Base-by-base conservation (phyloP, 2,888 invertebrate species). In the Leucoma salicis region DNA sequence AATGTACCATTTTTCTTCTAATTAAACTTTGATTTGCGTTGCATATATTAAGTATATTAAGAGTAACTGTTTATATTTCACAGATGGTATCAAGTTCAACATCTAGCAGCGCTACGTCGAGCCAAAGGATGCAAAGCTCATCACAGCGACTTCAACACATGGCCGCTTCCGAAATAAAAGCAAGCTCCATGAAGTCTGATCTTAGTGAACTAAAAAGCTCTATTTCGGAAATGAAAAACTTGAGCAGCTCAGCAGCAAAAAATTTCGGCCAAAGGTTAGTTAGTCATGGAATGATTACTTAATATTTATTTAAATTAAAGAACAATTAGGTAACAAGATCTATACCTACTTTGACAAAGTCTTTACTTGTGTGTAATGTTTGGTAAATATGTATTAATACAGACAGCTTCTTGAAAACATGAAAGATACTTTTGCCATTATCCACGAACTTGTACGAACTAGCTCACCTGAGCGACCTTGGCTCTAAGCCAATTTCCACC, bases 141-240 rank as follows among this genome's bases (percentile, higher is more conserved):
- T 90, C 91, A 54, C 91, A 91, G 63, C 86, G 91, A 32, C 74
- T 88, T 28, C 88, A 87, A 56, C 88, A 89, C 67, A 82, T 88
- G 75, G 86, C 91, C 40, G 90, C 92, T 52, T 93, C 94, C 67
- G 95, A 95, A 90, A 93, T 94, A 91, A 95, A 95, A 86, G 94
- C 95, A 54, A 94, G 94, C 73, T 94, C 94, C 46, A 93, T 96
- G 87, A 95, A 95, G 85, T 94, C 94, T 52, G 95, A 95, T 78
- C 90, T 95, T 35, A 91, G 92, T 47, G 94, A 95, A 73, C 91
- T 96, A 53, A 94, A 96, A 80, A 95, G 94, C 75, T 95, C 95
- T 72, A 95, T 96, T 81, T 94, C 95, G 49, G 96, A 96, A 89
- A 96, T 96, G 93, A 96, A 95, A 86, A 95, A 93, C 67, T 88